These are phyloP conservation scores for Psephotus haematonotus DNA, from an alignment of 2,113 vertebrate genomes.

Conservation along the genomic window DNA sequence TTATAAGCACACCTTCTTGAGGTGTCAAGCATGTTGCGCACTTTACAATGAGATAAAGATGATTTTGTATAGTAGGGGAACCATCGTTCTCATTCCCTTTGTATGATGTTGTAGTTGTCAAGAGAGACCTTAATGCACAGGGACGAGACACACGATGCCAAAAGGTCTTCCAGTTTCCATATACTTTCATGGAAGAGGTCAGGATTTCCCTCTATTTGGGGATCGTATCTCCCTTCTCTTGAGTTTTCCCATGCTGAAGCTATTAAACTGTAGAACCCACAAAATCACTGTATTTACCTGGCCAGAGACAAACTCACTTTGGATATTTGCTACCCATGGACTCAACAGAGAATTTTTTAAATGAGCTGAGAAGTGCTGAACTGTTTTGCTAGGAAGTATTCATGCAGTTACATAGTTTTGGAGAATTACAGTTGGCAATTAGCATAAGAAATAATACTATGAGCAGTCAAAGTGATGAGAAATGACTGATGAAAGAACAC, in stretches of 20 bases:
- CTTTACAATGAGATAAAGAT: slow-evolving; percentile 15
- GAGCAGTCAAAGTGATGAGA: slow-evolving; percentile 51
- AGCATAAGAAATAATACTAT: slow-evolving; percentile 31
- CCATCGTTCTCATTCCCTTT: neutral
- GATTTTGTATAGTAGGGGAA: slow-evolving; percentile 8
- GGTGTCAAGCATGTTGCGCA: neutral
- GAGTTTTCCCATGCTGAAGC: neutral
- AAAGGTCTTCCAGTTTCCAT: neutral
- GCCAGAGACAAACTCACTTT: neutral
- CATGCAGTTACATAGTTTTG: slow-evolving; percentile 26
- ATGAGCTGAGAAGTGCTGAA: neutral
- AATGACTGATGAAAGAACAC: slow-evolving; percentile 50
- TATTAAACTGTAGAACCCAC: neutral
- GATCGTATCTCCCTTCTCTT: neutral
- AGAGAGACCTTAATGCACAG: neutral
- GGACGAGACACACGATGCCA: neutral
- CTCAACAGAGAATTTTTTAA: neutral
- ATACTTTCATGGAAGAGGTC: neutral
- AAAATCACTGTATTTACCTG: neutral
- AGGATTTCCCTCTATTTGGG: neutral
- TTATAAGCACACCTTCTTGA: slow-evolving; percentile 34
- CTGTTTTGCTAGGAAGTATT: slow-evolving; percentile 47
- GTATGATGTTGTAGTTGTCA: neutral
- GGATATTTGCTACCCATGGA: neutral
- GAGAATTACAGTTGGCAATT: slow-evolving; percentile 47